These are phyloP conservation scores for Callionymus lyra DNA, from an alignment of 2,113 vertebrate species.

Conservation along the genomic window DNA sequence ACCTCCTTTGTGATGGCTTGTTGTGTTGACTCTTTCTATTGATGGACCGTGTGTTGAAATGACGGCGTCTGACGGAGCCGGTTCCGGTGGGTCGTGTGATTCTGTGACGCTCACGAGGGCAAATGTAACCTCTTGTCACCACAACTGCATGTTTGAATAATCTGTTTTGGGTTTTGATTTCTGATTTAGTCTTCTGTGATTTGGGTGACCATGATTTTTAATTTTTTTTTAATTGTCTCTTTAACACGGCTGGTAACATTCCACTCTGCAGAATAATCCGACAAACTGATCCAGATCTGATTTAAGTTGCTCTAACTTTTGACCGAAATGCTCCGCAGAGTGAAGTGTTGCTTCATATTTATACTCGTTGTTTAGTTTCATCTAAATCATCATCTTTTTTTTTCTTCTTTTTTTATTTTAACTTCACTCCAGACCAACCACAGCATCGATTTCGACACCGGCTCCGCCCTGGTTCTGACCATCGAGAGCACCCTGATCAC, in stretches of 20 bases:
- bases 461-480: constrained; percentile 93
- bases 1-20: constrained; percentile 40
- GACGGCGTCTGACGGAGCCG: no score
- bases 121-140: no score
- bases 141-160: no score
- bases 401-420: background rate
- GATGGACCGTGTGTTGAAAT: no score
- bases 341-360: constrained; percentile 28
- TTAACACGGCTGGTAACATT: constrained; percentile 22
- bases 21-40: constrained; percentile 31
- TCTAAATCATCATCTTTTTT: constrained; percentile 7
- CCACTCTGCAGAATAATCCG: constrained; percentile 19
- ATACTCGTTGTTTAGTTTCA: constrained; percentile 11
- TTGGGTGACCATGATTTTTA: background rate
- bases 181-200: no score
- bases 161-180: no score
- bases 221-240: constrained; percentile 1
- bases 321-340: background rate
- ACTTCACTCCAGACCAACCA: constrained; percentile 76
- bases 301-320: no score
- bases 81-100: no score
- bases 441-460: constrained; percentile 85
- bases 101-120: no score
- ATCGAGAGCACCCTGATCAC: constrained; percentile 98
- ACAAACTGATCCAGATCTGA: constrained; percentile 2